Evolutionary conservation across 2,888 invertebrate genomes (phyloP).

Genomic region (Dicranocentrus wangi): DNA sequence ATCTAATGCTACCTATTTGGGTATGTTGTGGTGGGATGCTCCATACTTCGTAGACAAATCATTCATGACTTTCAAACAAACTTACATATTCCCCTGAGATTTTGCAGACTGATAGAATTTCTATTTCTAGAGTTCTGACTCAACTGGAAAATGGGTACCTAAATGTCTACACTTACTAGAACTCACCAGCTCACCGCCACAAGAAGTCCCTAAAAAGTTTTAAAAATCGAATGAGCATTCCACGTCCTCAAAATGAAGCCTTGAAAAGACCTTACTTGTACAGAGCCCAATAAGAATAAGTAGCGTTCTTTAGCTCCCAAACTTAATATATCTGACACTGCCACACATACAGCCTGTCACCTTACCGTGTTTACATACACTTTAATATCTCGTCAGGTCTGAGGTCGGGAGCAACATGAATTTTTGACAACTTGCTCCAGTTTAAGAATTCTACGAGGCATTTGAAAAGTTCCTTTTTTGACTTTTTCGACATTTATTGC

Average conservation of each 20-base stretch:
- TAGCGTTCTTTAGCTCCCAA: too few species aligned
- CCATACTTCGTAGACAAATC: conserved; percentile 51
- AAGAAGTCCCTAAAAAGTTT: not conserved
- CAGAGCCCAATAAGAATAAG: too few species aligned
- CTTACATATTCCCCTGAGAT: conserved; percentile 32
- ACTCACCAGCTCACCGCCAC: not conserved
- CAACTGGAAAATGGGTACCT: not conserved
- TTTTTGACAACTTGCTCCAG: conserved; percentile 24
- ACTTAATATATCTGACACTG: too few species aligned
- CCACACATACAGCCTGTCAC: too few species aligned
- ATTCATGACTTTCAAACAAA: conserved; percentile 52
- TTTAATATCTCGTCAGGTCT: not conserved
- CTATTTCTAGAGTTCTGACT: conserved; percentile 9
- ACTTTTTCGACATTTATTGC: conserved; percentile 58
- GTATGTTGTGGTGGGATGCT: too few species aligned
- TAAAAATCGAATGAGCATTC: too few species aligned
- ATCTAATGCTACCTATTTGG: not conserved
- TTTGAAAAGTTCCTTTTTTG: conserved; percentile 44
- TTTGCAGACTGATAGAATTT: conserved; percentile 11
- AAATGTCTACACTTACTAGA: too few species aligned
- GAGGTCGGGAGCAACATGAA: conserved; percentile 9
- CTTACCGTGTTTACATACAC: too few species aligned
- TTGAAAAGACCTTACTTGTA: too few species aligned
- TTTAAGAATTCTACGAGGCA: not conserved
- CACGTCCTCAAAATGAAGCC: too few species aligned